phyloP scores from a whole-genome alignment of 1,140 invertebrate species.

The honey bee (Apis mellifera) region DNA sequence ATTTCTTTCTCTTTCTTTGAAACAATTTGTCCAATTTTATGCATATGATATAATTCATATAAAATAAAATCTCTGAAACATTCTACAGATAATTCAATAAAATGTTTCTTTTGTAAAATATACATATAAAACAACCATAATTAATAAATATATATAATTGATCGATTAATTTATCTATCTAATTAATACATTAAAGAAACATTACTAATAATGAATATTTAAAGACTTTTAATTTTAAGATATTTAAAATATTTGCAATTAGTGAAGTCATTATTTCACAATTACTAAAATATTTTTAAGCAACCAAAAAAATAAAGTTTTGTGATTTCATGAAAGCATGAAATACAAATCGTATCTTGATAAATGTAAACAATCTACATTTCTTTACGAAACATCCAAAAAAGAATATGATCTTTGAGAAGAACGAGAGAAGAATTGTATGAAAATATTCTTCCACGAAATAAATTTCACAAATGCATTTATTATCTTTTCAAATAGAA shows the following conservation, averaged over 20 bases:
- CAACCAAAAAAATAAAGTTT: not conserved
- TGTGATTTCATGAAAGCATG: not conserved
- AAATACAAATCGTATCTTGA: not conserved
- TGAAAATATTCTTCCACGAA: not conserved
- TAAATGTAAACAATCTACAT: not conserved
- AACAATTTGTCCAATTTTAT: too few relatives aligned
- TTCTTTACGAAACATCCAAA: not conserved
- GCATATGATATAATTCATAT: too few relatives aligned
- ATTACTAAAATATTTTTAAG: not conserved
- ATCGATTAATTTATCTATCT: too few relatives aligned
- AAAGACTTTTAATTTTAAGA: not conserved
- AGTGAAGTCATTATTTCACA: not conserved
- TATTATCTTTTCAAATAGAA: not conserved
- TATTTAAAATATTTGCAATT: not conserved
- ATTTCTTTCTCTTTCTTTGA: too few relatives aligned
- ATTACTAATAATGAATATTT: not conserved
- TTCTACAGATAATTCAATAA: too few relatives aligned
- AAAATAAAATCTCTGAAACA: too few relatives aligned
- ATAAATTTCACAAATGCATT: not conserved
- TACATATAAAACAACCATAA: too few relatives aligned
- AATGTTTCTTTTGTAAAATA: too few relatives aligned
- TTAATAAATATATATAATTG: too few relatives aligned
- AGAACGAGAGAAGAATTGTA: too few relatives aligned
- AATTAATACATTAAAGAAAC: not conserved
- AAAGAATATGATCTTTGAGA: not conserved